Conservation (phyloP, 2,797 vertebrate genomes). For the Phalanger gymnotis region DNA sequence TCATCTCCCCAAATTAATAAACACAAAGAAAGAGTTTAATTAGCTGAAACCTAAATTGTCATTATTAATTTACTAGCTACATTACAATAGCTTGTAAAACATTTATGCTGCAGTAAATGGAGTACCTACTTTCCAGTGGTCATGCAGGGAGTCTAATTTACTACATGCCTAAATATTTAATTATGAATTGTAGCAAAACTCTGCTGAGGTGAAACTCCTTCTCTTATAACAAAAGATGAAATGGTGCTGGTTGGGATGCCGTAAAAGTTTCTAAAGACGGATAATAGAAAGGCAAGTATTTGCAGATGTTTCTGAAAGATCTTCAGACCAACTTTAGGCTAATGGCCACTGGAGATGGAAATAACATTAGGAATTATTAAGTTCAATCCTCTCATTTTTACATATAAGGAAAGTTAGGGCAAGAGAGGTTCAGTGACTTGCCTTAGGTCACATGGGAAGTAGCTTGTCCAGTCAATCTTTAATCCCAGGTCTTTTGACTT, state of each 20-base stretch:
- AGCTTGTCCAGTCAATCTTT: not conserved
- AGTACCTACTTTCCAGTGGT: slow-evolving; percentile 80
- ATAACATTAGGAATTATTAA: not conserved
- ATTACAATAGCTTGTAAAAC: slow-evolving; percentile 85
- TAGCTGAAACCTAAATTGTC: slow-evolving; percentile 85
- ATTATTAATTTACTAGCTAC: slow-evolving; percentile 87
- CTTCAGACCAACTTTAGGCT: slow-evolving; percentile 27
- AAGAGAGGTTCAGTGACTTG: not conserved
- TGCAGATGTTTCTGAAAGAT: slow-evolving; percentile 24
- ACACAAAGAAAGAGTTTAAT: slow-evolving; percentile 82
- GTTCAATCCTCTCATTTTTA: not conserved
- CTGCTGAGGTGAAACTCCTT: slow-evolving; percentile 76
- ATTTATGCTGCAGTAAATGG: slow-evolving; percentile 85
- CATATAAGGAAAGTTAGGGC: not conserved
- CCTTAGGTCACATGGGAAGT: not conserved
- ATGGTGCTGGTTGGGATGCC: slow-evolving; percentile 25
- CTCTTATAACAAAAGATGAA: slow-evolving; percentile 70
- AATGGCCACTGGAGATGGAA: slow-evolving; percentile 9
- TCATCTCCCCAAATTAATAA: slow-evolving; percentile 79
- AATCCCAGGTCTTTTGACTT: not conserved
- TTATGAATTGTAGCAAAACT: slow-evolving; percentile 76
- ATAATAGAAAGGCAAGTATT: slow-evolving; percentile 31
- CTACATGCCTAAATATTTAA: slow-evolving; percentile 85
- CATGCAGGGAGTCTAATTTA: slow-evolving; percentile 82
- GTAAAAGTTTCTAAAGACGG: slow-evolving; percentile 62